Conservation (phyloP, 2,113 vertebrate genomes). For the Sinocyclocheilus anshuiensis region DNA sequence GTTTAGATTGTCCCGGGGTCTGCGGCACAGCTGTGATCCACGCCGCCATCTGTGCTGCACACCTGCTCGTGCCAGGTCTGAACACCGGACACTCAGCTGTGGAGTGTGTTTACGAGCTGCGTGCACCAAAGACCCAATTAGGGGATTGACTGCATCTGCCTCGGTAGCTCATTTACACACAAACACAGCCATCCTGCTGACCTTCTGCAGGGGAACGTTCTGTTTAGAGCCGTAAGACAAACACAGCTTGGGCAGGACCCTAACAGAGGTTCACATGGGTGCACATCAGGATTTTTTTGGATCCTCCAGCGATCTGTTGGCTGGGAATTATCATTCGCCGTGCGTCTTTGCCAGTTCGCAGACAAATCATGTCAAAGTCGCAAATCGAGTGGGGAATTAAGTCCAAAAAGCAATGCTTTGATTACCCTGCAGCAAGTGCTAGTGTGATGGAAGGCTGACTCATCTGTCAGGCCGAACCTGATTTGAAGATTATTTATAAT, state of each 20-base stretch:
- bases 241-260: conserved; percentile 44
- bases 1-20: conserved; percentile 10
- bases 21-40: conserved; percentile 43
- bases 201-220: conserved; percentile 62
- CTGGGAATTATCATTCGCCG: conserved; percentile 12
- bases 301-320: conserved; percentile 41
- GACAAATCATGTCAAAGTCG: conserved; percentile 30
- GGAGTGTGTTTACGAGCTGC: conserved; percentile 51
- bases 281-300: conserved; percentile 25
- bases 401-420: neutral
- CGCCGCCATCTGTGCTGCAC: conserved; percentile 30
- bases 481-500: neutral
- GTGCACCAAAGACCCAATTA: conserved; percentile 69
- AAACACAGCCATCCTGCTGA: conserved; percentile 71
- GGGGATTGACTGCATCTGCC: conserved; percentile 70
- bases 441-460: neutral
- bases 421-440: neutral
- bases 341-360: conserved; percentile 10
- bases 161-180: conserved; percentile 71
- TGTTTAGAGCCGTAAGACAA: conserved; percentile 67
- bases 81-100: conserved; percentile 34
- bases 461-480: neutral
- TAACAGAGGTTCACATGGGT: conserved; percentile 36
- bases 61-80: conserved; percentile 50
- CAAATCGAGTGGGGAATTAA: conserved; percentile 5